Base-by-base conservation (phyloP, 2,797 vertebrate species). In the Pygocentrus nattereri region DNA sequence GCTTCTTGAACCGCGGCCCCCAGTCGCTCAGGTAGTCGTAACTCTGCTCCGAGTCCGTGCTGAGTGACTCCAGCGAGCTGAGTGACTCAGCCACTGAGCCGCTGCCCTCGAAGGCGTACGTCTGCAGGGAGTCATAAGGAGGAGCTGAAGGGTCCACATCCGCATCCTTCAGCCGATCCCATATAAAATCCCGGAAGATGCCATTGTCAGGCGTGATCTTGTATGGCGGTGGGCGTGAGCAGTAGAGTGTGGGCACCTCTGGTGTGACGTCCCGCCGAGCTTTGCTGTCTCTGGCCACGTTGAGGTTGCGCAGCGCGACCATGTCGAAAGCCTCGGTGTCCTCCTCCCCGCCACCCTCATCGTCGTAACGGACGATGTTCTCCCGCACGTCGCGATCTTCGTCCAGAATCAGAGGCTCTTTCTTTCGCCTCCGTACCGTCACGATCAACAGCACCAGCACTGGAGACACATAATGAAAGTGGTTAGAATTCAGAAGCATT, bases 291-390 rank as follows among this genome's bases (percentile, higher is more conserved):
- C 95, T 85, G 18, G 95, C 91, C 79, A 94, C 90, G 0, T 97
- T 94, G 54, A 96, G 95, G 80, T 97, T 96, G 71, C 96, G 94
- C 84, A 98, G 86, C 0, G 97, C 92, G 1, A 94, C 93, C 95
- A 98, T 97, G 87, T 98, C 95, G 25, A 97, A 98, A 49, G 97
- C 97, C 65, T 97, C 95, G 0, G 97, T 98, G 89, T 98, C 97
- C 82, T 97, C 96, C 87, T 98, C 97, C 1, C 97, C 97, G 0
- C 97, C 97, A 0, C 97, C 97, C 74, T 98, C 97, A 0, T 98
- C 96, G 0, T 98, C 96, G 0, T 97, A 97, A 19, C 95, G 88
- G 3, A 98, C 96, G 0, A 98, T 96, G 64, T 98, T 98, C 86
- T 98, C 97, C 67, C 94, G 88, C 83, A 97, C 93, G 38, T 97